Percentiles rank a stretch among this genome's conserved stretches.
Evolutionary conservation across 2,113 vertebrate genomes (phyloP).

Genomic region (Smithornis capensis): DNA sequence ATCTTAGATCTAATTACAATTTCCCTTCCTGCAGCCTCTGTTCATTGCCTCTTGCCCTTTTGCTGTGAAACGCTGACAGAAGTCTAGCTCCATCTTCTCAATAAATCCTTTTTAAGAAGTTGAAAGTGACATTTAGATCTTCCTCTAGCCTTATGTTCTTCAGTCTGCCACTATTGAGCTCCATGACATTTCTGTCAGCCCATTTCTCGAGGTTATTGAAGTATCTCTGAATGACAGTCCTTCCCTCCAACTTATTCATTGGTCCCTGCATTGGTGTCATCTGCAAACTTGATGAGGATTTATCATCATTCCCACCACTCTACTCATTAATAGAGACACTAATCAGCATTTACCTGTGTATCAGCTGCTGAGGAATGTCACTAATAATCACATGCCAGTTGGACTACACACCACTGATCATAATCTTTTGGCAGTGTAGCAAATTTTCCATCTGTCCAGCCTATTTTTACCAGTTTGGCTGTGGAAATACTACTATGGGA

Average conservation of each 20-base stretch:
- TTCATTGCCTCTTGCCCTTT: conserved; percentile 30
- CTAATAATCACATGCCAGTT: neutral
- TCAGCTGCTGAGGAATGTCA: neutral
- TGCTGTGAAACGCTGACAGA: conserved; percentile 10
- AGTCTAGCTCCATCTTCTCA: neutral
- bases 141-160: conserved; percentile 12
- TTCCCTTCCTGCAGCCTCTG: neutral
- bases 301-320: neutral
- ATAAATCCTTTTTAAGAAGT: conserved; percentile 39
- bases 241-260: neutral
- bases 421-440: neutral
- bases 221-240: neutral
- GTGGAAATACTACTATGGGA: neutral
- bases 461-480: neutral
- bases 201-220: neutral
- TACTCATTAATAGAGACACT: conserved; percentile 16
- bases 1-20: neutral
- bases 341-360: neutral
- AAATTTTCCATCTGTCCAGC: neutral
- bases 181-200: conserved; percentile 21
- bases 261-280: neutral
- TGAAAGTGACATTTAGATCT: conserved; percentile 45
- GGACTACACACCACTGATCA: neutral
- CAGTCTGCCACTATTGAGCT: neutral
- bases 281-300: neutral